Percentiles rank a stretch among this genome's conserved stretches.
Conservation (phyloP, 2,113 vertebrate species). For the Paracyprichromis sp. region DNA sequence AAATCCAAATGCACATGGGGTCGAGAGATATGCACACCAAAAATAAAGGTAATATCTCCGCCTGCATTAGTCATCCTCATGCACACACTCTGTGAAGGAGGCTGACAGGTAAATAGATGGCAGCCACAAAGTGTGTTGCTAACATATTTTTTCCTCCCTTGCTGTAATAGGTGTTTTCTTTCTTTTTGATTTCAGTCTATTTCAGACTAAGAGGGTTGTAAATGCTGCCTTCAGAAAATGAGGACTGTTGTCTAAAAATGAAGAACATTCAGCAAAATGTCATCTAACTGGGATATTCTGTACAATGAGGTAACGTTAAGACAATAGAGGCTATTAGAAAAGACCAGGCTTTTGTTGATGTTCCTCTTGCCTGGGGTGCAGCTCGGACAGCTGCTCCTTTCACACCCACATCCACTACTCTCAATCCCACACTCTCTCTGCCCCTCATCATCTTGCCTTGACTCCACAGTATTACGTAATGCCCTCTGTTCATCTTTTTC, state of each 20-base stretch:
- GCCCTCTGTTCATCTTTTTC: neutral
- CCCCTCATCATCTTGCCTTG: neutral
- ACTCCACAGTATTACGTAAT: slow-evolving; percentile 37
- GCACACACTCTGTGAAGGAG: neutral
- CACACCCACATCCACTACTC: slow-evolving; percentile 1
- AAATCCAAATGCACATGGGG: slow-evolving; percentile 9
- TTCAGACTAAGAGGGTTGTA: neutral
- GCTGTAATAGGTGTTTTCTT: neutral
- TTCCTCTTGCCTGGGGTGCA: neutral
- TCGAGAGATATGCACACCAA: neutral
- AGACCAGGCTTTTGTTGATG: neutral
- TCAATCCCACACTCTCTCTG: neutral
- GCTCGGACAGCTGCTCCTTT: slow-evolving; percentile 1
- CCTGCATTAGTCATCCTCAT: neutral
- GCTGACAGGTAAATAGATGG: neutral
- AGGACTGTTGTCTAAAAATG: neutral
- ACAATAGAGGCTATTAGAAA: neutral
- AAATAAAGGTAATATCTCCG: slow-evolving; percentile 3
- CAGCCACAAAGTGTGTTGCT: slow-evolving; percentile 1
- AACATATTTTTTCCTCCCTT: neutral
- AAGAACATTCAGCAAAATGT: neutral
- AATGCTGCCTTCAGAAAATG: neutral
- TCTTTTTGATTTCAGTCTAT: neutral
- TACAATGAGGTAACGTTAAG: neutral
- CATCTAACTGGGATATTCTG: neutral